These are phyloP conservation scores for Ondatra zibethicus DNA, from an alignment of 2,113 vertebrate species.

Conservation along the genomic window DNA sequence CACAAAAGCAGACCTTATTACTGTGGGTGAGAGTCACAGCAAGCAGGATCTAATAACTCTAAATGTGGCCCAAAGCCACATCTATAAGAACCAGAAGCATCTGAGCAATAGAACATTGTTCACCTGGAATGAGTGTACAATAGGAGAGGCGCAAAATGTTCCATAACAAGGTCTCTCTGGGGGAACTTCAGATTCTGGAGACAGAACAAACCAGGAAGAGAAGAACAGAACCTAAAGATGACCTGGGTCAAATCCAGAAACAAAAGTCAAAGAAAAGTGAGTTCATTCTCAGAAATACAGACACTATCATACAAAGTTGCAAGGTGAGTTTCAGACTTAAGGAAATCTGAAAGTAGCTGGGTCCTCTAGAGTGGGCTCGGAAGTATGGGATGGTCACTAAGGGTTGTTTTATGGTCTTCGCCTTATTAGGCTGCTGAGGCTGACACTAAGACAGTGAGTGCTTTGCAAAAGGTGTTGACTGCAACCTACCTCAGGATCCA, in stretches of 20 bases:
- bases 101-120: not conserved
- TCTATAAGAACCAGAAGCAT: slow-evolving; percentile 18
- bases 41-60: not conserved
- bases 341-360: not conserved
- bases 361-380: too few species aligned
- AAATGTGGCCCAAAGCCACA: not conserved
- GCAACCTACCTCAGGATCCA: too few species aligned
- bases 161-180: not conserved
- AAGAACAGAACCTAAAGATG: not conserved
- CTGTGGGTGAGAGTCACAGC: not conserved
- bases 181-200: not conserved
- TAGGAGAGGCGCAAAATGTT: not conserved
- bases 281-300: not conserved
- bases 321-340: not conserved
- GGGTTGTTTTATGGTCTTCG: not conserved
- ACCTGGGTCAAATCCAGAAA: not conserved
- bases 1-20: not conserved
- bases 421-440: not conserved
- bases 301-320: not conserved
- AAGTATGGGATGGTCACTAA: not conserved
- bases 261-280: not conserved
- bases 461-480: not conserved
- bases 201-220: not conserved
- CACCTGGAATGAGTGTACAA: not conserved
- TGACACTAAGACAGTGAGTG: not conserved